A percentile compares a stretch with the other conserved stretches of the same genome.
phyloP scores from a whole-genome alignment of 2,888 invertebrate species.

The Epinotia ramella region DNA sequence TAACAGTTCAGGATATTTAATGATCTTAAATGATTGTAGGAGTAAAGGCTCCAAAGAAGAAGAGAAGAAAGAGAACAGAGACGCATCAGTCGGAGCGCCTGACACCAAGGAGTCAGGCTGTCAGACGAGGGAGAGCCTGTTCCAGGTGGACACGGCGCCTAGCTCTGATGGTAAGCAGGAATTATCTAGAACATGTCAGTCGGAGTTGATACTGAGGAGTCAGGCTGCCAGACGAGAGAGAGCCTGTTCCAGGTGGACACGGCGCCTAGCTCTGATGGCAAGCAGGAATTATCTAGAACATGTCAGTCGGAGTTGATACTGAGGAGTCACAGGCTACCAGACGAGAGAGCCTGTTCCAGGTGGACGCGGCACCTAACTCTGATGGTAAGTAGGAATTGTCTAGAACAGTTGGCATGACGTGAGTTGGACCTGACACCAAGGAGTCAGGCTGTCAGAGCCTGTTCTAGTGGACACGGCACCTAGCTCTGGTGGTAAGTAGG shows the following conservation, averaged over 20 bases:
- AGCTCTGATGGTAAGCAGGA: constrained; percentile 74
- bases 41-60: constrained; percentile 62
- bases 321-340: constrained; percentile 87
- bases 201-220: constrained; percentile 79
- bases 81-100: constrained; percentile 77
- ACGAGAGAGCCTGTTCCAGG: constrained; percentile 91
- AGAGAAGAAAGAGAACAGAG: constrained; percentile 72
- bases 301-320: constrained; percentile 76
- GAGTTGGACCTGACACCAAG: constrained; percentile 78
- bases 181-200: constrained; percentile 57
- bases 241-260: constrained; percentile 87
- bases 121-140: constrained; percentile 93
- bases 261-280: constrained; percentile 76
- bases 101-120: constrained; percentile 85
- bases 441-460: constrained; percentile 90
- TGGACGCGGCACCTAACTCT: constrained; percentile 73
- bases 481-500: constrained; percentile 74
- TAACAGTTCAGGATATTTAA: background rate
- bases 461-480: constrained; percentile 81
- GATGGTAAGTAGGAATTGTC: constrained; percentile 63
- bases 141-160: constrained; percentile 77
- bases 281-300: constrained; percentile 46
- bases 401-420: constrained; percentile 48
- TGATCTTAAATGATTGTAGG: constrained; percentile 46
- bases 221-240: constrained; percentile 92